Evolutionary conservation across 1,140 invertebrate species (phyloP).

Genomic region (Thaumatotibia leucotreta): DNA sequence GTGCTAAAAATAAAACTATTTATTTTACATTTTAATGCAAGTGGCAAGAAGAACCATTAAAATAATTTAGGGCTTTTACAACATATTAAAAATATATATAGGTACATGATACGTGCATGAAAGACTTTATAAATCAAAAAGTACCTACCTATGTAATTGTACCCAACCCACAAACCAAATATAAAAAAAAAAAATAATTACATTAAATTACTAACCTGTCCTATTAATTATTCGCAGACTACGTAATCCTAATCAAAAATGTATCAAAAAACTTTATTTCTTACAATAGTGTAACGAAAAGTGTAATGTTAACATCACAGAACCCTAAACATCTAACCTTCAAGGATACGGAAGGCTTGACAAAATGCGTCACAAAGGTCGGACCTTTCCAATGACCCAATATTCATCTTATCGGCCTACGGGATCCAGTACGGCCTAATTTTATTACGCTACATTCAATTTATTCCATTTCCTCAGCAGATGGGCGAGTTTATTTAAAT

Average conservation of each 20-base stretch:
- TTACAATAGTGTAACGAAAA: too few species aligned
- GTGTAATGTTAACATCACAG: not conserved
- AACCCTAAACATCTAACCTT: not conserved
- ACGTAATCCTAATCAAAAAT: too few species aligned
- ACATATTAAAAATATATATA: too few species aligned
- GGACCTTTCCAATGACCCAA: conserved; percentile 3
- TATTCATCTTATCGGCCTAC: not conserved
- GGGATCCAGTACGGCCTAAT: not conserved
- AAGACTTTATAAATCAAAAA: too few species aligned
- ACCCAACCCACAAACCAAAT: too few species aligned
- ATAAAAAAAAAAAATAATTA: too few species aligned
- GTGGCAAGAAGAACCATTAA: not conserved
- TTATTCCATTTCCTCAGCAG: not conserved
- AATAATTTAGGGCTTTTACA: too few species aligned
- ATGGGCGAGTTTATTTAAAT: not conserved
- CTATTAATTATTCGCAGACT: too few species aligned
- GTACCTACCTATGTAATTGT: too few species aligned
- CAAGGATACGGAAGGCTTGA: conserved; percentile 6
- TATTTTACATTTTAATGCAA: not conserved
- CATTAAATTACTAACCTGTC: too few species aligned
- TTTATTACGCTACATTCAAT: not conserved
- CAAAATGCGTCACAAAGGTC: conserved; percentile 10
- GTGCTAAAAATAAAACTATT: not conserved
- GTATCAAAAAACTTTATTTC: too few species aligned
- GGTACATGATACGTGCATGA: too few species aligned